Conservation (phyloP, 2,113 vertebrate species). For the Pygoscelis antarcticus region DNA sequence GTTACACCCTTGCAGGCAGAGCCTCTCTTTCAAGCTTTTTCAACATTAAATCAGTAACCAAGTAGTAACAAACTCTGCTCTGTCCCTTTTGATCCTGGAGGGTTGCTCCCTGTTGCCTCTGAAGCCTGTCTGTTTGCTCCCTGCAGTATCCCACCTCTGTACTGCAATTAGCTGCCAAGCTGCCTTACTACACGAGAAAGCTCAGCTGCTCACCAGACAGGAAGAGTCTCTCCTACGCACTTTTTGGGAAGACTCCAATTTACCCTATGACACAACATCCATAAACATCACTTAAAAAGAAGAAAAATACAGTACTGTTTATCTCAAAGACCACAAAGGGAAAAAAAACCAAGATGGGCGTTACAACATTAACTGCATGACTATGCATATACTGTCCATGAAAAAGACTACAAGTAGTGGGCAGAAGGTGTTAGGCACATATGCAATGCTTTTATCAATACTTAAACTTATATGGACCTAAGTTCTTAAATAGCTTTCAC, state of each 20-base stretch:
- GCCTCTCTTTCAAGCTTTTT: background rate
- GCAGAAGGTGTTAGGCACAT: background rate
- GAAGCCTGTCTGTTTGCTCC: background rate
- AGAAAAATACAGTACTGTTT: background rate
- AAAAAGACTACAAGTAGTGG: background rate
- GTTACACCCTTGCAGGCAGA: rapidly evolving
- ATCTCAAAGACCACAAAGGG: background rate
- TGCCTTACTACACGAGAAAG: background rate
- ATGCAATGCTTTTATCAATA: background rate
- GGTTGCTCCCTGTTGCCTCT: background rate
- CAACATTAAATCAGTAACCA: background rate
- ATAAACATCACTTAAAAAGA: background rate
- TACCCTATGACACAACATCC: background rate
- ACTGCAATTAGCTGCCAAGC: background rate
- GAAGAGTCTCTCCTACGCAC: background rate
- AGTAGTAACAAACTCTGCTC: background rate
- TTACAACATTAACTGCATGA: background rate
- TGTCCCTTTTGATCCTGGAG: background rate
- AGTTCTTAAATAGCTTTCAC: background rate
- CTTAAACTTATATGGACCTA: background rate
- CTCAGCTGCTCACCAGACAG: background rate
- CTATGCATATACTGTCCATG: background rate
- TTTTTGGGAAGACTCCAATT: background rate
- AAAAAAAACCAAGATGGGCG: background rate
- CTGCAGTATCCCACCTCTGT: background rate